A percentile compares a stretch with the other conserved stretches of the same genome.
These are phyloP conservation scores for Phaethon lepturus DNA, from an alignment of 2,113 vertebrate species.

Conservation along the genomic window DNA sequence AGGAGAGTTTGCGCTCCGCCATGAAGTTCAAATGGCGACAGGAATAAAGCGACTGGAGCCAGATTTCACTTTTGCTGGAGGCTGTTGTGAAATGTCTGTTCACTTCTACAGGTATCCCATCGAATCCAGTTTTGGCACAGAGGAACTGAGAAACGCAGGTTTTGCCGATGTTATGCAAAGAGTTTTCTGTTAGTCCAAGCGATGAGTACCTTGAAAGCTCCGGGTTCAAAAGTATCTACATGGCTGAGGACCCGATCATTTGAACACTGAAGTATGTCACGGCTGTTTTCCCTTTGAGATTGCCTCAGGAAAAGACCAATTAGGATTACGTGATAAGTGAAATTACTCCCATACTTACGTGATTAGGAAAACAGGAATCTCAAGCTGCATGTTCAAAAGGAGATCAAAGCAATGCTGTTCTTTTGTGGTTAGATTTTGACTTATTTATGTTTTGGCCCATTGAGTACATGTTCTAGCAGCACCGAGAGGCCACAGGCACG, in stretches of 20 bases:
- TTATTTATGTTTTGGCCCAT: background rate
- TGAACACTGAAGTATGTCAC: background rate
- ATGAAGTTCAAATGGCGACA: background rate
- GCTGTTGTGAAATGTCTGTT: background rate
- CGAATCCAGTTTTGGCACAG: background rate
- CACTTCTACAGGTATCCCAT: background rate
- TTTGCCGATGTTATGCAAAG: background rate
- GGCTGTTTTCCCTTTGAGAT: background rate
- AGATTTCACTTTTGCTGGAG: background rate
- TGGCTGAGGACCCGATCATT: background rate
- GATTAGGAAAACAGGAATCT: slow-evolving; percentile 19
- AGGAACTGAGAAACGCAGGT: background rate
- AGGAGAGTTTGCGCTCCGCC: background rate
- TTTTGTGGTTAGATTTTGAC: slow-evolving; percentile 22
- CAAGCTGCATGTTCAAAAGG: background rate
- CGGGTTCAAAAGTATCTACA: background rate
- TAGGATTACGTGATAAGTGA: slow-evolving; percentile 18
- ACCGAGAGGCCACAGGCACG: background rate
- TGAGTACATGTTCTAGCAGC: background rate
- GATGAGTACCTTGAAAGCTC: background rate
- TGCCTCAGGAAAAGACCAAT: slow-evolving; percentile 29
- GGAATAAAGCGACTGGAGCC: background rate
- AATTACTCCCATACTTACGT: background rate
- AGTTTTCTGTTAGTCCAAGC: background rate
- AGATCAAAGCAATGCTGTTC: slow-evolving; percentile 6